Evolutionary conservation across 2,113 vertebrate species (phyloP).

Genomic region (Stigmatopora nigra): DNA sequence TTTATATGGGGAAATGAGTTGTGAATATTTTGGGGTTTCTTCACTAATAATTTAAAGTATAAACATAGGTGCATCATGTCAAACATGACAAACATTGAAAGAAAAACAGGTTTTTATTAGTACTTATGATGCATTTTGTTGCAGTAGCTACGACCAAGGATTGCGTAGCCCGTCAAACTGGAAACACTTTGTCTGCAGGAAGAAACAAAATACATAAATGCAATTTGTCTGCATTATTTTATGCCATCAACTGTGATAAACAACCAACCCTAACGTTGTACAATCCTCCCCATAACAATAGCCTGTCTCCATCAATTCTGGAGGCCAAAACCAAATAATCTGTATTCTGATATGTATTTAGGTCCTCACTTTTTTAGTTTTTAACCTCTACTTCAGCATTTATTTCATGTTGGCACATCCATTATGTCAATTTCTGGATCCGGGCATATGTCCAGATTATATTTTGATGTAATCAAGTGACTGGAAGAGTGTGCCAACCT

Average conservation of each 20-base stretch:
- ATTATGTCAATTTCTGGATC: background rate
- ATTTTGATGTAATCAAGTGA: background rate
- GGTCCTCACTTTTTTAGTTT: too few species aligned
- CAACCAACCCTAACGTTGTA: background rate
- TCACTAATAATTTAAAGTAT: too few species aligned
- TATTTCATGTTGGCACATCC: too few species aligned
- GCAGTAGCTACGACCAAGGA: background rate
- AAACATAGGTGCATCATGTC: background rate
- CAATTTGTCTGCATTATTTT: too few species aligned
- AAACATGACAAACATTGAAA: background rate
- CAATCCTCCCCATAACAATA: too few species aligned
- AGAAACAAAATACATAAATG: slow-evolving; percentile 14
- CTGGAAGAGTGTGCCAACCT: slow-evolving; percentile 51
- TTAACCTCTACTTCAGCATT: too few species aligned
- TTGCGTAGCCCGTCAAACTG: slow-evolving; percentile 61
- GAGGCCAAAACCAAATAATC: too few species aligned
- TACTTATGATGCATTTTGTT: background rate
- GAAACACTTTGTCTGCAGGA: slow-evolving; percentile 67
- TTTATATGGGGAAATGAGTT: too few species aligned
- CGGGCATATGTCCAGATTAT: background rate
- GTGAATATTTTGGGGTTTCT: too few species aligned
- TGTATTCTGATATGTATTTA: too few species aligned
- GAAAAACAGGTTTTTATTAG: background rate
- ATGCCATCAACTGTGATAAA: background rate
- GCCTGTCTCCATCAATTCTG: too few species aligned